Conservation (phyloP, 2,113 vertebrate species). For the Solea senegalensis region DNA sequence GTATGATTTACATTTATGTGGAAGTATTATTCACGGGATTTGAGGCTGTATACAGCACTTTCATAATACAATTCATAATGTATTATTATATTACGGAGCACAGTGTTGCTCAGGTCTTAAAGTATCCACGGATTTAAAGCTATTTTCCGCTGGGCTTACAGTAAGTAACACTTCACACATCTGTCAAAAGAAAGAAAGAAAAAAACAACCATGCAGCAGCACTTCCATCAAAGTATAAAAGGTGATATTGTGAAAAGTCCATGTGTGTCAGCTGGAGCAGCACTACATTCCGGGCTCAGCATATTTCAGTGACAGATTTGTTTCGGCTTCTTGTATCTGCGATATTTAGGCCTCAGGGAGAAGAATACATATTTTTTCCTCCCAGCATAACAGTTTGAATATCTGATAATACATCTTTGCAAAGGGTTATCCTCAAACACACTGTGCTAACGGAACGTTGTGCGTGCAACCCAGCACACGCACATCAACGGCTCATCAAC, state of each 20-base stretch:
- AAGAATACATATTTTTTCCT: background rate
- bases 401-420: background rate
- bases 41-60: background rate
- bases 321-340: conserved; percentile 13
- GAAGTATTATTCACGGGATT: background rate
- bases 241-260: background rate
- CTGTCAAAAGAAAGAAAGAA: background rate
- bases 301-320: background rate
- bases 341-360: conserved; percentile 26
- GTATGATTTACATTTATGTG: background rate
- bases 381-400: background rate
- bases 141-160: background rate
- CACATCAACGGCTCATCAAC: background rate
- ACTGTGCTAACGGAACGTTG: background rate
- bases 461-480: background rate
- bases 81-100: background rate
- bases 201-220: background rate
- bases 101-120: background rate
- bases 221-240: background rate
- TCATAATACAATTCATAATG: background rate
- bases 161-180: background rate
- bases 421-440: background rate
- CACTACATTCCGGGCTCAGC: conserved; percentile 3
- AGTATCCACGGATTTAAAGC: background rate
- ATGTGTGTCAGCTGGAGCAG: conserved; percentile 2